These are phyloP conservation scores for Drosophila dunni DNA, from an alignment of 1,140 invertebrate genomes.

Conservation along the genomic window DNA sequence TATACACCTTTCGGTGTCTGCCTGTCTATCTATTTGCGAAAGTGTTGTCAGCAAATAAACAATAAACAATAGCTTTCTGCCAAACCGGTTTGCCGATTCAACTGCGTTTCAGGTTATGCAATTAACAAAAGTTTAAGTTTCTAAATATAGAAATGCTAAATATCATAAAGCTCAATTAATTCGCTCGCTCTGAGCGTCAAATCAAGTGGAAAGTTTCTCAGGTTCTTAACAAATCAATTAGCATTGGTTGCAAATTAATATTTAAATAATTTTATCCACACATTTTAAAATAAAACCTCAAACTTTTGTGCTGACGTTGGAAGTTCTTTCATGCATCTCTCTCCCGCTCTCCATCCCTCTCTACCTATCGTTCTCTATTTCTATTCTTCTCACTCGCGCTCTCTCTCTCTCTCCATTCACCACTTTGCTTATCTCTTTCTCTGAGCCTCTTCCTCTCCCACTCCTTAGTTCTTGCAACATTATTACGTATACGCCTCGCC, in stretches of 20 bases:
- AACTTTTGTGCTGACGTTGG: background rate
- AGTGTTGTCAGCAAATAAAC: slow-evolving; percentile 42
- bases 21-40: slow-evolving; percentile 35
- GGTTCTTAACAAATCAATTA: background rate
- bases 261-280: no score
- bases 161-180: slow-evolving; percentile 37
- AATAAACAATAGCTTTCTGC: slow-evolving; percentile 31
- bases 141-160: slow-evolving; percentile 48
- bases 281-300: no score
- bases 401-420: background rate
- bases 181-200: slow-evolving; percentile 34
- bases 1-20: slow-evolving; percentile 5
- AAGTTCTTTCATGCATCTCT: background rate
- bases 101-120: slow-evolving; percentile 53
- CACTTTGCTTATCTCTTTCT: background rate
- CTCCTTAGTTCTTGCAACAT: slow-evolving; percentile 30
- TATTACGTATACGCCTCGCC: slow-evolving; percentile 44
- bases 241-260: no score
- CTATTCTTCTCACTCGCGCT: background rate
- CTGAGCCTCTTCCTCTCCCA: background rate
- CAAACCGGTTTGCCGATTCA: slow-evolving; percentile 20
- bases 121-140: slow-evolving; percentile 41
- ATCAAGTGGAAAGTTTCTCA: slow-evolving; percentile 32
- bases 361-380: background rate
- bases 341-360: background rate